Conservation (phyloP, 2,797 vertebrate species). For the Syngnathus rostellatus region DNA sequence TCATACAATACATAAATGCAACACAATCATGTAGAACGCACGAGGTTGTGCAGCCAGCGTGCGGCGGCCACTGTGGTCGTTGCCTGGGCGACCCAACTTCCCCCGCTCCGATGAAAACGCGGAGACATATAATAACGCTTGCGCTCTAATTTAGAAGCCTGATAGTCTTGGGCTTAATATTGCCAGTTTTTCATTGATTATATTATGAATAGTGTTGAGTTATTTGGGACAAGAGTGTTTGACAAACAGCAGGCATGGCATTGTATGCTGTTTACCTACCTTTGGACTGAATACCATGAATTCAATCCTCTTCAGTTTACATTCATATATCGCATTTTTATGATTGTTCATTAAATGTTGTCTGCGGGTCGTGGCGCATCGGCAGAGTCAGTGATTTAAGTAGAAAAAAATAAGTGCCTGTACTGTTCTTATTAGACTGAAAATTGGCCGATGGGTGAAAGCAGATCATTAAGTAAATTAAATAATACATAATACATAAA, state of each 20-base stretch:
- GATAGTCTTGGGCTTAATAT: constrained; percentile 1
- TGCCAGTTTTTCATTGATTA: neutral
- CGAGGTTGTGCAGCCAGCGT: constrained; percentile 21
- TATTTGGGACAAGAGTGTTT: neutral
- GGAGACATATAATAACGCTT: constrained; percentile 31
- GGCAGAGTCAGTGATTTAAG: too few relatives aligned
- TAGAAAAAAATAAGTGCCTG: too few relatives aligned
- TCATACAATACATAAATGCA: neutral
- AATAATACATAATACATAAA: too few relatives aligned
- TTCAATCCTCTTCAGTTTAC: neutral
- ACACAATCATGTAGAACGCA: constrained; percentile 22
- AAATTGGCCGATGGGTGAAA: too few relatives aligned
- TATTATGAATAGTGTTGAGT: neutral
- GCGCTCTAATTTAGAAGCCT: neutral
- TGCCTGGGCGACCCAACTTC: constrained; percentile 23
- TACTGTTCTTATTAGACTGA: too few relatives aligned
- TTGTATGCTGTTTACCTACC: neutral
- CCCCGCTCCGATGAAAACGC: constrained; percentile 31
- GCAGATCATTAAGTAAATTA: too few relatives aligned
- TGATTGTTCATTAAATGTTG: neutral
- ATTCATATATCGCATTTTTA: neutral
- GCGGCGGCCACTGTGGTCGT: constrained; percentile 11
- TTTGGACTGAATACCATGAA: neutral
- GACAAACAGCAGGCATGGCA: neutral
- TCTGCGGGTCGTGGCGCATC: neutral